Base-by-base conservation (phyloP, 2,888 invertebrate species). In the Dromius quadrimaculatus region DNA sequence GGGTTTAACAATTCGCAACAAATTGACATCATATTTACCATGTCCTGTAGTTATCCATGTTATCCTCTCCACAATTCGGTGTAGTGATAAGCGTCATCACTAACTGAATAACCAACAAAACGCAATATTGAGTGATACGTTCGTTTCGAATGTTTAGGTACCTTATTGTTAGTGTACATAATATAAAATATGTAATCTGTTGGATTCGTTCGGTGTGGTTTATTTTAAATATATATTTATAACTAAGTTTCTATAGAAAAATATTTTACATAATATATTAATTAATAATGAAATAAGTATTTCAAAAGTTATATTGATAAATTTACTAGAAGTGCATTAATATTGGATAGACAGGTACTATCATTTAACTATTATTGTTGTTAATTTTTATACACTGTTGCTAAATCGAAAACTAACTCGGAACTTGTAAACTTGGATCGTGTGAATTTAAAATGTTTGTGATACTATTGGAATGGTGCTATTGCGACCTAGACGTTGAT, bases 401-500 rank as follows among this genome's bases (percentile, higher is more conserved):
- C 70, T 70, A 47, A 47, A 45, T 64, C 65, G 54, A 38, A 66
- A 64, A 64, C 64, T 64, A 32, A 69, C 47, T 64, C 65, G 68
- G 64, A 50, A 71, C 61, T 71, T 70, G 72, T 71, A 73, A 74
- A 76, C 73, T 75, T 74, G 75, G 75, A 74, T 74, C 73, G 76
- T 74, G 73, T 54, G 59, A 43, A 45, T 50, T 54, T 74, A 74
- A 76, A 79, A 81, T 78, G 81, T 81, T 79, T 82, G 82, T 82
- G 82, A 82, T 81, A 82, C 78, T 78, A 77, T 75, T 79, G 81
- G 79, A 79, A 80, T 82, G 83, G 82, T 82, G 82, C 82, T 82
- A 81, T 64, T 78, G 78, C 81, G 80, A 81, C 81, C 80, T 81
- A 78, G 76, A 74, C 71, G 72, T 72, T 71, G 64, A 72, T 71